Evolutionary conservation across 2,797 vertebrate genomes (phyloP), one percentile per base, ranked within the genome.

Genomic region (Acanthis flammea): DNA sequence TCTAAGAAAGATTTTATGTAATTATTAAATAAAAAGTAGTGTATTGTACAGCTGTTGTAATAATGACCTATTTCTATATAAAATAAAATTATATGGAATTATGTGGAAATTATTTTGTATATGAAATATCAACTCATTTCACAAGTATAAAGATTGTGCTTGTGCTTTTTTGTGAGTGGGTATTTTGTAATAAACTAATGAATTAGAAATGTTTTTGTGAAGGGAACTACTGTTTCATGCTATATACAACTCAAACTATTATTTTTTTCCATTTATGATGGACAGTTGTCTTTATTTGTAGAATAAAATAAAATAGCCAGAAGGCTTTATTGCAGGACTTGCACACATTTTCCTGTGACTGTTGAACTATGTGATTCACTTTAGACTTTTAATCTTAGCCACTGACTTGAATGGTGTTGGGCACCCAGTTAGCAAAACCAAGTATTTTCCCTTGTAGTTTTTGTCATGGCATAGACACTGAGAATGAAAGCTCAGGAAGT

Each of bases 41-140:
- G 98, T 98, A 97, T 95, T 98, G 97, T 98, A 98, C 97, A 98
- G 97, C 94, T 97, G 97, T 98, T 98, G 97, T 98, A 97, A 98
- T 97, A 98, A 98, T 97, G 92, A 98, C 93, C 97, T 98, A 98
- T 98, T 98, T 98, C 98, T 98, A 98, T 98, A 98, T 97, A 96
- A 98, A 98, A 98, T 97, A 97, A 98, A 98, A 97, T 96, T 97
- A 97, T 98, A 98, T 90, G 97, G 96, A 96, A 97, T 97, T 97
- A 98, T 95, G 97, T 98, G 97, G 97, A 98, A 96, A 98, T 97
- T 98, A 98, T 98, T 98, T 98, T 98, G 97, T 98, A 98, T 98
- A 96, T 96, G 97, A 98, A 97, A 97, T 96, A 96, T 97, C 95
- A 95, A 95, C 94, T 97, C 96, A 97, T 98, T 97, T 97, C 97